Evolutionary conservation across 92 coral and sea anemone species (phyloP), one percentile per base, ranked within the genome.

Genomic region (Heliopora coerulea): DNA sequence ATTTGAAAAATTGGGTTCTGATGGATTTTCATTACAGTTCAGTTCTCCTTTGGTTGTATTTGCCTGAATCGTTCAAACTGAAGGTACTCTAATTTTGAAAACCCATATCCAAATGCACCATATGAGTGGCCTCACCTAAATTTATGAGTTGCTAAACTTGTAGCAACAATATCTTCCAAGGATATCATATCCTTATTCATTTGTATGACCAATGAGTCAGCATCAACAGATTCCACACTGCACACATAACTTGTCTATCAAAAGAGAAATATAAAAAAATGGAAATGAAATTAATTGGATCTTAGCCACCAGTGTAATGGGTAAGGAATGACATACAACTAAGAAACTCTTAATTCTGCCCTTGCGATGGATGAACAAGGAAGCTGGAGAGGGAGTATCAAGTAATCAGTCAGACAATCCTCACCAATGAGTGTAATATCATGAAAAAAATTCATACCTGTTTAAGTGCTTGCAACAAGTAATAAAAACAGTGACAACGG

Each of bases 141-240:
- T 62, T 93, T 93, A 88, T 93, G 91, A 40, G 85, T 89, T 4
- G 96, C 96, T 67, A 93, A 81, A 73, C 91, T 83, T 31, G 98
- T 96, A 0, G 93, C 83, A 9, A 96, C 90, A 50, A 90, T 93
- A 83, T 93, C 98, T 66, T 93, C 98, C 49, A 93, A 84, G 10
- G 88, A 79, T 2, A 96, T 80, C 66, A 93, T 84, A 50, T 89
- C 89, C 69, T 90, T 89, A 80, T 90, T 93, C 33, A 93, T 79
- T 23, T 62, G 62, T 33, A 85, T 88, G 32, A 93, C 98, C 39
- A 86, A 77, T 20, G 73, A 39, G 49, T 93, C 98, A 11, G 98
- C 96, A 35, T 93, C 98, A 78, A 93, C 84, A 41, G 96, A 91
- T 68, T 90, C 93, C 82, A 91, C 87, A 44, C 76, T 91, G 66